These are phyloP conservation scores for Tokudaia tokunoshimensis DNA, from an alignment of 2,797 vertebrate genomes.

Conservation along the genomic window DNA sequence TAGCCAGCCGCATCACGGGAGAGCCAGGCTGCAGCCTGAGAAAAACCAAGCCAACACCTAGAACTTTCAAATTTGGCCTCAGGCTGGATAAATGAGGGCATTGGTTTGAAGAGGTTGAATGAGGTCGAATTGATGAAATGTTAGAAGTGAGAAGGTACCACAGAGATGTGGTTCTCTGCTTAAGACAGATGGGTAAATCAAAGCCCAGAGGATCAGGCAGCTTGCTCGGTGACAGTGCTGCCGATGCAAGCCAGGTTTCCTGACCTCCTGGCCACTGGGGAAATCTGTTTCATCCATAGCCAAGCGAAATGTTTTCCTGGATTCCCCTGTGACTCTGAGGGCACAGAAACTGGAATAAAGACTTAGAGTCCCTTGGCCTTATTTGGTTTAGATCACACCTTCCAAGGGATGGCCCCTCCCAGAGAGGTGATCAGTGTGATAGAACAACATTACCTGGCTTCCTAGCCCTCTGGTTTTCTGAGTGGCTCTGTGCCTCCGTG, in stretches of 20 bases:
- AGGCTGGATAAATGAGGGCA: neutral
- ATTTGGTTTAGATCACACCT: neutral
- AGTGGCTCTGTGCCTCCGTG: neutral
- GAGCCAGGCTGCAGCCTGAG: neutral
- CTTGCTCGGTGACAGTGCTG: neutral
- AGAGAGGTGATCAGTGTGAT: neutral
- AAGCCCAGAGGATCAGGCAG: neutral
- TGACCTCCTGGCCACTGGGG: neutral
- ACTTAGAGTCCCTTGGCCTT: neutral
- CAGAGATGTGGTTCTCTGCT: neutral
- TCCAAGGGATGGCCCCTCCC: fast-evolving
- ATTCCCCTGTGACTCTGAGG: neutral
- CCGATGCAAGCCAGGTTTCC: neutral
- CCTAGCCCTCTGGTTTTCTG: neutral
- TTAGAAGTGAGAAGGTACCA: neutral
- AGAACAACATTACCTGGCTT: neutral
- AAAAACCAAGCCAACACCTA: neutral
- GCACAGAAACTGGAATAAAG: neutral
- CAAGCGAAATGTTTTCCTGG: neutral
- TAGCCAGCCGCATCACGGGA: neutral
- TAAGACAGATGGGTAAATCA: neutral
- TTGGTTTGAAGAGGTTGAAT: neutral
- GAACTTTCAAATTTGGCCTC: conserved; percentile 25
- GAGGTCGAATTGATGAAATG: neutral
- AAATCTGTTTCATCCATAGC: neutral